Evolutionary conservation across 2,113 vertebrate genomes (phyloP), one percentile per base, ranked within the genome.

Genomic region (Beaufortia kweichowensis): DNA sequence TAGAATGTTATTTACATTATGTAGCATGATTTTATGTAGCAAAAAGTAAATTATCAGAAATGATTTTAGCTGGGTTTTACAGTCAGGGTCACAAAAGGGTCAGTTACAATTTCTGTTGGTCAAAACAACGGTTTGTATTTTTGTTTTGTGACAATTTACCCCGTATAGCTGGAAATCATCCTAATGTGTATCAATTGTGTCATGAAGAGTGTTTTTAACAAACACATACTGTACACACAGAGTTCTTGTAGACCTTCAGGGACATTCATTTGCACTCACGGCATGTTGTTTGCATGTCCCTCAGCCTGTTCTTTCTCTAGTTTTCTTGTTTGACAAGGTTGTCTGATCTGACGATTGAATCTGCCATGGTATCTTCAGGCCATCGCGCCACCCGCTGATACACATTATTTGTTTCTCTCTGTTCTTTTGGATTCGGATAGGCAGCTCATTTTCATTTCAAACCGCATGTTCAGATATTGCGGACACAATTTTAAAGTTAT

Each of bases 361-460:
- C 53, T 63, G 17, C 56, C 26, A 28, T 56, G 33, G 26, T 74
- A 48, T 74, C 65, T 74, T 68, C 76, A 69, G 4, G 67, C 56
- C 66, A 77, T 81, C 70, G 28, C 4, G 60, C 24, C 53, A 2
- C 61, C 76, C 64, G 31, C 71, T 80, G 80, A 57, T 83, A 61
- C 69, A 43, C 28, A 26, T 72, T 80, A 81, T 78, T 80, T 73
- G 56, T 72, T 83, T 82, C 35, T 75, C 61, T 70, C 53, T 1
- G 3, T 24, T 33, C 19, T 53, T 57, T 81, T 23, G 77, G 81
- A 81, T 84, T 70, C 82, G 85, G 82, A 83, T 72, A 56, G 59
- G 65, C 53, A 72, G 71, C 82, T 89, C 68, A 90, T 89, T 88
- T 88, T 61, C 82, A 80, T 88, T 82, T 79, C 41, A 61, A 79